Percentiles rank a stretch among this genome's conserved stretches.
Evolutionary conservation across 64 coral and sea anemone genomes (phyloP).

Genomic region (Orbicella faveolata): DNA sequence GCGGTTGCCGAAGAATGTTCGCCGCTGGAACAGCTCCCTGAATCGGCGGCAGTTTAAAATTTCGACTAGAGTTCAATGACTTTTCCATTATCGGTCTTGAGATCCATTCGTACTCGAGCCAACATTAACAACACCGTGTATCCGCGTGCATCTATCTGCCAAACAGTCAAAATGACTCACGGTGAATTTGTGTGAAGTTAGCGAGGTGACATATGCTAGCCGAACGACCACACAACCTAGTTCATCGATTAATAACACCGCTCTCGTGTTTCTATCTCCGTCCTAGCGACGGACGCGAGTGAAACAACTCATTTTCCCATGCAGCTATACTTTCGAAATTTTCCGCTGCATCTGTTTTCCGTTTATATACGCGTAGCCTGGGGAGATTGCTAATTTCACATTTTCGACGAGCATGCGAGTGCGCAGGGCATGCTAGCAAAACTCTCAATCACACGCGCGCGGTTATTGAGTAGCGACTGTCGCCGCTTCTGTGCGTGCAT

Average conservation of each 20-base stretch:
- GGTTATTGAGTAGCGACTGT: no score
- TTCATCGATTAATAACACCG: background rate
- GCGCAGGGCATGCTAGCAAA: background rate
- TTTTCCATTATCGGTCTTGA: constrained; percentile 21
- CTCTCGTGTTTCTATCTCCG: background rate
- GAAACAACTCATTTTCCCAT: background rate
- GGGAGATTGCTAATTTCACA: background rate
- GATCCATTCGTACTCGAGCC: background rate
- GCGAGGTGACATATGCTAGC: background rate
- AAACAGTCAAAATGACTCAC: background rate
- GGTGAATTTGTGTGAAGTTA: background rate
- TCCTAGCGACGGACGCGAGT: background rate
- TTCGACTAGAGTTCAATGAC: constrained; percentile 82
- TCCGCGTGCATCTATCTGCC: background rate
- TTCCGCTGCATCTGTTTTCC: background rate
- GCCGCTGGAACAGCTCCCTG: constrained; percentile 62
- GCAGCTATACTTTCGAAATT: background rate
- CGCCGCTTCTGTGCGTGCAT: background rate
- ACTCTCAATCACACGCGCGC: background rate
- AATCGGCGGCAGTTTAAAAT: constrained; percentile 87
- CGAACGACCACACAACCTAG: background rate
- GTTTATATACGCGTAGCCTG: background rate
- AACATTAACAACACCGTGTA: background rate
- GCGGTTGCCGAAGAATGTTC: constrained; percentile 18
- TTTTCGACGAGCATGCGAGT: background rate